phyloP scores from a whole-genome alignment of 2,797 vertebrate genomes.

The Spizella passerina region DNA sequence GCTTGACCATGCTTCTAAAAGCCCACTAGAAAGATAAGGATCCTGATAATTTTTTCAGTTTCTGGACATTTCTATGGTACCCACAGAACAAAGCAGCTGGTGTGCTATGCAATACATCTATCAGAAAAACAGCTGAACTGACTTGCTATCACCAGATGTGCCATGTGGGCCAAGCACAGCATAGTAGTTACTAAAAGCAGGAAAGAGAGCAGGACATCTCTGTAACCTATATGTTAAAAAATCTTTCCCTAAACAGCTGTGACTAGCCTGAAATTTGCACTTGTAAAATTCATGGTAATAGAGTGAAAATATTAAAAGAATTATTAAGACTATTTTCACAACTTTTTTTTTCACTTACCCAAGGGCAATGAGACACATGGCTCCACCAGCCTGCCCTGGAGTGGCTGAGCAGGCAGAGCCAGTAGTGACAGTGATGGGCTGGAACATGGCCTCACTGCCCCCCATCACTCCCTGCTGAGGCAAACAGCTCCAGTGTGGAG shows the following conservation, averaged over 20 bases:
- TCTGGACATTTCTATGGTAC: neutral
- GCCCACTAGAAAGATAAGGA: neutral
- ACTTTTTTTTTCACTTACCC: neutral
- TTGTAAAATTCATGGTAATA: neutral
- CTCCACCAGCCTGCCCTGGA: neutral
- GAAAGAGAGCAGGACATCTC: neutral
- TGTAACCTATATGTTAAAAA: rapidly evolving
- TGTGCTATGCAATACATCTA: neutral
- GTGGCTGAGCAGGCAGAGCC: neutral
- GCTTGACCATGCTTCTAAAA: neutral
- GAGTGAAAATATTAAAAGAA: neutral
- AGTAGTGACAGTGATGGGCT: rapidly evolving
- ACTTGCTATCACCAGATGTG: neutral
- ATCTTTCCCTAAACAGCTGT: neutral
- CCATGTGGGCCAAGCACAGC: neutral
- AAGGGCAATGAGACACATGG: rapidly evolving
- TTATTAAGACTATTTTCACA: neutral
- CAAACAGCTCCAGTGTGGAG: neutral
- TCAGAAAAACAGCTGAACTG: neutral
- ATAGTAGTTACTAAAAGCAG: neutral
- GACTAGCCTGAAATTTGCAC: neutral
- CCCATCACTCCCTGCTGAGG: rapidly evolving
- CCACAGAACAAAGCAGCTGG: neutral
- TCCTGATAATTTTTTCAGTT: neutral
- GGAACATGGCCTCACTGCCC: rapidly evolving